Conservation (phyloP, 1,140 invertebrate genomes). For the Trissolcus basalis region DNA sequence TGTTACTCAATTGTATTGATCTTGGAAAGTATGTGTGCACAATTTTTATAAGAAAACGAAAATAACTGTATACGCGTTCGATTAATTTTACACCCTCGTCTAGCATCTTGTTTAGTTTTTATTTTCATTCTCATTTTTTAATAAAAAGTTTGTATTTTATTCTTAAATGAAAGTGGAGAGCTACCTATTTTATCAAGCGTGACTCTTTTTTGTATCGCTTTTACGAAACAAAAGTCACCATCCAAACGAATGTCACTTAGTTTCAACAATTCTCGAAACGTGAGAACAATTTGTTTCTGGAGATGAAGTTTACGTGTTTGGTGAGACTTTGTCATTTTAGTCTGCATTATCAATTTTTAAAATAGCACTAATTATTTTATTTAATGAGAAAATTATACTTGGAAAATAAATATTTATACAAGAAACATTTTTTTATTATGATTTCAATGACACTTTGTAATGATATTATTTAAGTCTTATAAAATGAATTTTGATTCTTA, state of each 20-base stretch:
- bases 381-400: no score
- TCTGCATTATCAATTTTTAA: no score
- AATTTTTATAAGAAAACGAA: conserved; percentile 72
- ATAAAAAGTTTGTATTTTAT: background rate
- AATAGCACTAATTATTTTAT: no score
- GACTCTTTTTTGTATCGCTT: conserved; percentile 24
- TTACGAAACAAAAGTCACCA: conserved; percentile 27
- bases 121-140: conserved; percentile 9
- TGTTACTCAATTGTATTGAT: conserved; percentile 71
- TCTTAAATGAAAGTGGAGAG: conserved; percentile 32
- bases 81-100: conserved; percentile 31
- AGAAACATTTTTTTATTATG: no score
- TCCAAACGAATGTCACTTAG: conserved; percentile 9
- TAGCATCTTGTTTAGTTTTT: conserved; percentile 9
- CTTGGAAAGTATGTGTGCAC: conserved; percentile 69
- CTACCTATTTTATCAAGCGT: conserved; percentile 16
- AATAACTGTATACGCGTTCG: conserved; percentile 64
- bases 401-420: no score
- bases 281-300: no score
- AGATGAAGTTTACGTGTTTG: no score
- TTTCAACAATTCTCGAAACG: background rate
- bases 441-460: no score
- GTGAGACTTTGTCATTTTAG: no score
- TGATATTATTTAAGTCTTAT: no score
- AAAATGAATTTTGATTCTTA: no score